Conservation (phyloP, 2,113 vertebrate genomes). For the Mormyrus lacerda region DNA sequence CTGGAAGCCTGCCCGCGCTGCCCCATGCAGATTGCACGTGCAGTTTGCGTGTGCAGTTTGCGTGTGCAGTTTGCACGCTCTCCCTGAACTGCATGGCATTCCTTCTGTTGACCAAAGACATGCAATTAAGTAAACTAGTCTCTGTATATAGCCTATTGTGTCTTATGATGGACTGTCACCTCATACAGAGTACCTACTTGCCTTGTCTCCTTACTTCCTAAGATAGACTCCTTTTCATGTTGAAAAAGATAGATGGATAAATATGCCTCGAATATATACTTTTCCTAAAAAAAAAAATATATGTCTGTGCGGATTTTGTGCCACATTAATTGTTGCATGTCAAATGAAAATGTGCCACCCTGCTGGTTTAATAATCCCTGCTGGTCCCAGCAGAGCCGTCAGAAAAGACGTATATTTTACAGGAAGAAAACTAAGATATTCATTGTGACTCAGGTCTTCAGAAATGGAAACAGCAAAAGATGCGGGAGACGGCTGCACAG, state of each 20-base stretch:
- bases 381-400: neutral
- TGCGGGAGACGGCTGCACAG: conserved; percentile 12
- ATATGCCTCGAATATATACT: neutral
- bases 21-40: too few species aligned
- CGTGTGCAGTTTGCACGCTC: neutral
- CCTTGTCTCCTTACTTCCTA: neutral
- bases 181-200: neutral
- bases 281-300: neutral
- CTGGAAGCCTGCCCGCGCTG: neutral
- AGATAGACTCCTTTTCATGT: neutral
- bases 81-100: neutral
- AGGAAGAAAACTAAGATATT: neutral
- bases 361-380: neutral
- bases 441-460: neutral
- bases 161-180: neutral
- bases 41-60: neutral
- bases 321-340: neutral
- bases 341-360: neutral
- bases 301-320: neutral
- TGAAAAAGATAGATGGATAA: neutral
- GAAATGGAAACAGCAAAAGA: conserved; percentile 9
- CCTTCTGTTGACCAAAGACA: neutral
- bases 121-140: neutral
- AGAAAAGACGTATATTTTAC: neutral
- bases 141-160: neutral